Percentiles rank a stretch among this genome's conserved stretches.
Conservation (phyloP, 2,888 invertebrate genomes). For the Dyspetes luteomarginatus region DNA sequence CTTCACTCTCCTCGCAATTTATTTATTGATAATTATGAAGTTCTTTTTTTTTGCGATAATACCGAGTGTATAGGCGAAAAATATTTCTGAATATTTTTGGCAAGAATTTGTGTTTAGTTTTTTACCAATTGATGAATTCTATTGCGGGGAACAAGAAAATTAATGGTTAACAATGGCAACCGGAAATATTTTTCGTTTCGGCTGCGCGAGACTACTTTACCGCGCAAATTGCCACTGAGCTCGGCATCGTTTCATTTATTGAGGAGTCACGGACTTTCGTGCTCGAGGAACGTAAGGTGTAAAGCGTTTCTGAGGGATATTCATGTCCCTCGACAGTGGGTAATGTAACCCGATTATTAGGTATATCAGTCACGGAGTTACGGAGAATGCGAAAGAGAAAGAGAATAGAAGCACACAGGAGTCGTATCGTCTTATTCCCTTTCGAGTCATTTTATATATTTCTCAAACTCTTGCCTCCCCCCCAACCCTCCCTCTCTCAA, state of each 20-base stretch:
- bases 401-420: constrained; percentile 28
- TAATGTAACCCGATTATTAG: constrained; percentile 66
- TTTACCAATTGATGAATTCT: no score
- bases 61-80: no score
- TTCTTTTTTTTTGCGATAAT: no score
- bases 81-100: no score
- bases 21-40: no score
- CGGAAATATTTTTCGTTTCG: background rate
- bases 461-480: constrained; percentile 56
- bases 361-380: constrained; percentile 51
- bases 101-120: no score
- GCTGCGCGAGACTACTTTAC: background rate
- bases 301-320: constrained; percentile 56
- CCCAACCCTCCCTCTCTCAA: constrained; percentile 6
- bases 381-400: background rate
- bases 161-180: background rate
- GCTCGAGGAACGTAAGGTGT: constrained; percentile 32
- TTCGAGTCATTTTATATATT: constrained; percentile 63
- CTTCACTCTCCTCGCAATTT: no score
- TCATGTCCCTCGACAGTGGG: constrained; percentile 42
- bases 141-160: background rate
- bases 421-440: constrained; percentile 48
- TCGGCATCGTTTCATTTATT: constrained; percentile 44
- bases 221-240: constrained; percentile 31
- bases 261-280: constrained; percentile 33